Conservation (phyloP, 2,797 vertebrate genomes). For the Phoebastria nigripes region DNA sequence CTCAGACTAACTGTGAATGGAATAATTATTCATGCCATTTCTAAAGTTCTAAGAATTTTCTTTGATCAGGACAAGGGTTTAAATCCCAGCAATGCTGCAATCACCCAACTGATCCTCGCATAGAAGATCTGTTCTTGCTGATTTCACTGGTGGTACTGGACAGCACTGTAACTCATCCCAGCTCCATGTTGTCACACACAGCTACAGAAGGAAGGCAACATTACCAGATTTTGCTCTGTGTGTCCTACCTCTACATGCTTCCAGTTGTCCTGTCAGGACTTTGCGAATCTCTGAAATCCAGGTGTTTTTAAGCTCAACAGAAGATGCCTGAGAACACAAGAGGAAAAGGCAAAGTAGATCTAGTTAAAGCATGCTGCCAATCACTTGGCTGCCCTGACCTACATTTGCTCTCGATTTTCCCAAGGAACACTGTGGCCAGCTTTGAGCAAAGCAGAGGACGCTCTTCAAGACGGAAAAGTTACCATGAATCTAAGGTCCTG, state of each 20-base stretch:
- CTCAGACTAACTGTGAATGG: neutral
- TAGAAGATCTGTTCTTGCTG: neutral
- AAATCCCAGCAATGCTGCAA: neutral
- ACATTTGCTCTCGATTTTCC: neutral
- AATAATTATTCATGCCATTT: neutral
- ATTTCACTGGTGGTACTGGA: neutral
- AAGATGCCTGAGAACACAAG: constrained; percentile 82
- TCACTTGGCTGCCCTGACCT: neutral
- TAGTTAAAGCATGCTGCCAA: neutral
- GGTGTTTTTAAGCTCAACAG: constrained; percentile 90
- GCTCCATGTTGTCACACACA: neutral
- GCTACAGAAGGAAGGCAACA: neutral
- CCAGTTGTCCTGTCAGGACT: constrained; percentile 89
- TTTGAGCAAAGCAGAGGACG: neutral
- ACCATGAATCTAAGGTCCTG: neutral
- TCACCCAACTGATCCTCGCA: neutral
- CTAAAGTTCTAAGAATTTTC: neutral
- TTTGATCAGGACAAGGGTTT: neutral
- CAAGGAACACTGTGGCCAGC: neutral
- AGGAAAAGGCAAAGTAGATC: neutral
- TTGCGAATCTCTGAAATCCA: constrained; percentile 97
- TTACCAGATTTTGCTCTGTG: neutral
- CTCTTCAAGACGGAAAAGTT: neutral
- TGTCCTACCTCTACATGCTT: constrained; percentile 87
- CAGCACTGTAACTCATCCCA: neutral